Evolutionary conservation across 2,113 vertebrate species (phyloP), one percentile per base, ranked within the genome.

Genomic region (Climacteris rufus): DNA sequence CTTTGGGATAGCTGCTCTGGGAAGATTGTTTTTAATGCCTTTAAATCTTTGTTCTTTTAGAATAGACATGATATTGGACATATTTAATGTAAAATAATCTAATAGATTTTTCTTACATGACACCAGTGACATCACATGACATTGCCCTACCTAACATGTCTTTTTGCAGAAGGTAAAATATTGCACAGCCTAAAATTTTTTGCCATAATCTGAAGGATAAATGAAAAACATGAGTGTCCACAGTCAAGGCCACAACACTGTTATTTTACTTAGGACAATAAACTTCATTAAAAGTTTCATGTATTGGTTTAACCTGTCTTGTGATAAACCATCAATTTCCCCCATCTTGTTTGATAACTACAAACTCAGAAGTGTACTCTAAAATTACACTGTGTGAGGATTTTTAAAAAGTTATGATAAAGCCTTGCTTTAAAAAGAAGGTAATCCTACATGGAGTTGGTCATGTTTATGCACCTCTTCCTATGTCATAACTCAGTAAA

Each of bases 341-440:
- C 85, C 53, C 83, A 13, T 64, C 78, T 93, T 93, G 74, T 80
- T 81, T 97, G 94, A 94, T 79, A 96, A 83, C 85, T 57, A 64
- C 50, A 95, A 92, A 89, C 54, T 96, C 95, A 93, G 90, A 96
- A 90, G 65, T 64, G 54, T 81, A 91, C 78, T 96, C 97, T 82
- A 94, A 95, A 96, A 94, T 86, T 71, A 94, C 60, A 76, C 78
- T 60, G 28, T 52, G 28, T 90, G 84, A 97, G 97, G 89, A 93
- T 74, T 94, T 97, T 97, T 92, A 96, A 97, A 94, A 96, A 98
- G 97, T 96, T 98, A 96, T 94, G 88, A 95, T 95, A 97, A 95
- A 97, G 84, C 47, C 42, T 96, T 19, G 21, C 53, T 92, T 81
- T 78, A 49, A 94, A 85, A 96, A 92, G 65, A 82, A 72, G 66